phyloP scores from a whole-genome alignment of 2,113 vertebrate species.

The Psittacus erithacus region DNA sequence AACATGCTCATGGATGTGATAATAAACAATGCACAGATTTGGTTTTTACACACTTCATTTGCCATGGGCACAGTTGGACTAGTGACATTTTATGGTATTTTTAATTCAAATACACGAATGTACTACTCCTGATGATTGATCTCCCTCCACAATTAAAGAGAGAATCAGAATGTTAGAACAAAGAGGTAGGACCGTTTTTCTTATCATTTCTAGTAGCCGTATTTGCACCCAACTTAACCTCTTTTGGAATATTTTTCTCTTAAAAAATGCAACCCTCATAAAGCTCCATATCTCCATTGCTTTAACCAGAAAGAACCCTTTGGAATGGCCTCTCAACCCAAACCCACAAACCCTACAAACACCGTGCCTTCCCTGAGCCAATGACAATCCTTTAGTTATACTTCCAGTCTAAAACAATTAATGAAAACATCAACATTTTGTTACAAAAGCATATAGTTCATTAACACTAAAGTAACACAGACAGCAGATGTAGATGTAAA shows the following conservation, averaged over 20 bases:
- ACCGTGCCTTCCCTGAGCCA: not conserved
- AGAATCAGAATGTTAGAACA: accelerated
- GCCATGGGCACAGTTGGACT: accelerated
- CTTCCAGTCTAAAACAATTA: not conserved
- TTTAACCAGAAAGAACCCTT: not conserved
- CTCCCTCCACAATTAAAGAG: not conserved
- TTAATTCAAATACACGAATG: not conserved
- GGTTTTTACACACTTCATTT: not conserved
- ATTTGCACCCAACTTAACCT: not conserved
- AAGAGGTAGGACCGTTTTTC: not conserved
- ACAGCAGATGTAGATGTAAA: not conserved
- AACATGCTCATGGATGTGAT: not conserved
- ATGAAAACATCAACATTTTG: not conserved
- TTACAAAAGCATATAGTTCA: not conserved
- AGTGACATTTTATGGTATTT: not conserved
- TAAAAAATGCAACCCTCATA: not conserved
- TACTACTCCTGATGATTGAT: not conserved
- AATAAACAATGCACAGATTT: not conserved
- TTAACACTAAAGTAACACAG: not conserved
- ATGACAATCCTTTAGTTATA: no score
- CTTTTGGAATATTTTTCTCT: accelerated
- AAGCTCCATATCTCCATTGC: not conserved
- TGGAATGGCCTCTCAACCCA: not conserved
- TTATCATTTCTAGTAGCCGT: accelerated
- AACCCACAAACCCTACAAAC: not conserved